Base-by-base conservation (phyloP, 2,888 invertebrate species). In the Zygothrica quintamaculata region DNA sequence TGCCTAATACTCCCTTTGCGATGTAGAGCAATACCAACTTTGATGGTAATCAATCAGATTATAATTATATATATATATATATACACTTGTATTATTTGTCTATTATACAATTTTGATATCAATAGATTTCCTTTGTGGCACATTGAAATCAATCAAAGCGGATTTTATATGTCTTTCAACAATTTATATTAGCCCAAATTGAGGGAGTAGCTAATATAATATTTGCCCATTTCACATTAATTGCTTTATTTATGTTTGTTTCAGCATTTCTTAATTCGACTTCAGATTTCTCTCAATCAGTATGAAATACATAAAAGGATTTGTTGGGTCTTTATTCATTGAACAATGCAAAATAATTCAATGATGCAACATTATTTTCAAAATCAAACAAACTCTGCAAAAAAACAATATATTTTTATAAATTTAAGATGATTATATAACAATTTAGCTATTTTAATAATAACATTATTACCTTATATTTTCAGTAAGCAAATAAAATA, bases 241-340 rank as follows among this genome's bases (percentile, higher is more conserved):
- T 47, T 61, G 43, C 13, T 33, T 48, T 64, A 50, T 55, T 69
- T 53, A 26, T 55, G 37, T 42, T 57, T 48, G 47, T 42, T 46
- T 55, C 22, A 52, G 36, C 25, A 44, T 31, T 34, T 48, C 15
- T 31, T 5, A 42, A 15, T 12, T 15, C 31, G 34, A 33, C 48
- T 46, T 33, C 12, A 40, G 0, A 33, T n/a, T n/a, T n/a, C 16
- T 48, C 15, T 36, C 26, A 46, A 40, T 18, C 43, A 44, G 9
- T 15, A 16, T 8, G 15, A 48, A 58, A 16, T 55, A 50, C 31
- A 50, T 59, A 43, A 50, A 47, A 22, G 7, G 34, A 25, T 43
- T 59, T 39, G n/a, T 8, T 6, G 25, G 25, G 4, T 34, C 25
- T 2, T 15, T 25, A 34, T 18, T 11, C 40, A n/a, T n/a, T n/a